Conservation (phyloP, 2,797 vertebrate species). For the Aphelocoma californica region DNA sequence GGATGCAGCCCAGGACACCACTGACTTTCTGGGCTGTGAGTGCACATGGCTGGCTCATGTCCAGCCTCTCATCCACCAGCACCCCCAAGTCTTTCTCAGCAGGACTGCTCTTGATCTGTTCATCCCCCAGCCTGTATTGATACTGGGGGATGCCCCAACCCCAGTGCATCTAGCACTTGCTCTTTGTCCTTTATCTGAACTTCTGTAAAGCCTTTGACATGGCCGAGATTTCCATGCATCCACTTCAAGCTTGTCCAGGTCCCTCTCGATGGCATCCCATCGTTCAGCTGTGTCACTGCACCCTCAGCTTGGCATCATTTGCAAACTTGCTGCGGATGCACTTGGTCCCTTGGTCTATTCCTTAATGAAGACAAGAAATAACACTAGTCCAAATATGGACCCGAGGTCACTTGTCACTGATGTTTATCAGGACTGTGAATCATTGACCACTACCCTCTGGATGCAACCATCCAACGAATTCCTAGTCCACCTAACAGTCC, state of each 20-base stretch:
- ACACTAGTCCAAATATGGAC: background rate
- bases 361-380: background rate
- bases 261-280: background rate
- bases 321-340: background rate
- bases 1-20: background rate
- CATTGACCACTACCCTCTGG: background rate
- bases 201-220: background rate
- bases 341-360: background rate
- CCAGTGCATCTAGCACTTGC: no score
- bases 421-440: background rate
- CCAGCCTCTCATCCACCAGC: background rate
- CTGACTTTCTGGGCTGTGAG: background rate
- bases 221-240: background rate
- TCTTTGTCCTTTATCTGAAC: background rate
- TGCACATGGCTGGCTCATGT: background rate
- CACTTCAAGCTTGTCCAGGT: background rate
- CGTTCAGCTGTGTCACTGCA: background rate
- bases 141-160: no score
- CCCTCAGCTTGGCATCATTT: background rate
- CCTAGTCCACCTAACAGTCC: background rate
- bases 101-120: background rate
- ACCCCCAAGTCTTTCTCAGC: background rate
- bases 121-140: background rate
- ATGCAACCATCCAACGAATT: background rate
- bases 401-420: background rate